Conservation (phyloP, 2,113 vertebrate species). For the Accipiter cooperii region DNA sequence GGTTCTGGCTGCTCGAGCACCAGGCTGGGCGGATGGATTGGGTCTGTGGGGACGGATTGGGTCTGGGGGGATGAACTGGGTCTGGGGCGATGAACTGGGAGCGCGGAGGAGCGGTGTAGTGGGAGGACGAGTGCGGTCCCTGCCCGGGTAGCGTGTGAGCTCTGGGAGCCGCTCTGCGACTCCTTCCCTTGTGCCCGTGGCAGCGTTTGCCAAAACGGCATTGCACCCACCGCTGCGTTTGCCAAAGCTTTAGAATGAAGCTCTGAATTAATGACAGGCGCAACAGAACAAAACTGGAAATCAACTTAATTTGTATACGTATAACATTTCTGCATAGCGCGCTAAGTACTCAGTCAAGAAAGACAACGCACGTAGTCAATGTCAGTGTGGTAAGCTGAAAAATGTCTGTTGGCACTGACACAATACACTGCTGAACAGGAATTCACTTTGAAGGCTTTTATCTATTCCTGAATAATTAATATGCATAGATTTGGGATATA, state of each 20-base stretch:
- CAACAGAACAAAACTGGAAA: not conserved
- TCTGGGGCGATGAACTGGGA: not conserved
- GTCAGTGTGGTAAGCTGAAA: not conserved
- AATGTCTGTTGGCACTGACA: not conserved
- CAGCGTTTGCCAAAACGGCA: too few relatives aligned
- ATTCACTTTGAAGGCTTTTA: not conserved
- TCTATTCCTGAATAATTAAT: constrained; percentile 9
- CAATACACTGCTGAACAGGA: not conserved
- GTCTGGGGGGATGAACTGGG: not conserved
- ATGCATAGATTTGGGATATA: not conserved
- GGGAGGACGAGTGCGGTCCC: not conserved
- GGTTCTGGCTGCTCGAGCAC: not conserved
- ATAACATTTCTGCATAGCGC: not conserved
- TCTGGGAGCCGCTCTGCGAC: fast-evolving
- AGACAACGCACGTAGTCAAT: not conserved
- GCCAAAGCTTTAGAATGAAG: not conserved
- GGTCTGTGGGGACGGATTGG: not conserved
- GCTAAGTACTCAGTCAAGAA: not conserved
- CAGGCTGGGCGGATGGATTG: not conserved
- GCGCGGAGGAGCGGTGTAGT: fast-evolving
- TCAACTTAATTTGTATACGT: not conserved
- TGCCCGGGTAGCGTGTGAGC: not conserved
- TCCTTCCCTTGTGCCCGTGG: not conserved
- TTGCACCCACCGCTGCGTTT: not conserved
- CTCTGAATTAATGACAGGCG: not conserved